phyloP scores from a whole-genome alignment of 1,140 invertebrate species.

The Psix sp. region DNA sequence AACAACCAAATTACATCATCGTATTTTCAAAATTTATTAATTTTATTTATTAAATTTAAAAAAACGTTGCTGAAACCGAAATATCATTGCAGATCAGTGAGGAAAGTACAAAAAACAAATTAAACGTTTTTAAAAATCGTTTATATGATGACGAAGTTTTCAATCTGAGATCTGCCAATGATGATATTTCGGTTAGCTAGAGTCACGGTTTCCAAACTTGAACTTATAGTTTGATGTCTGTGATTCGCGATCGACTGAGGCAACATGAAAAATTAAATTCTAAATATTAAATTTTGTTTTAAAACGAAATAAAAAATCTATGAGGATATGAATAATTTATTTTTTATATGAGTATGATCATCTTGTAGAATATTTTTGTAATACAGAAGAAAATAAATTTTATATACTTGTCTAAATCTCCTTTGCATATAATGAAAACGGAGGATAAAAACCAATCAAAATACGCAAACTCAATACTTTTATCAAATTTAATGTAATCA shows the following conservation, averaged over 20 bases:
- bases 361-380: no score
- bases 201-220: constrained; percentile 54
- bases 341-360: no score
- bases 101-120: constrained; percentile 56
- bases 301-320: no score
- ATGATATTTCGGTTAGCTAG: constrained; percentile 72
- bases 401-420: constrained; percentile 68
- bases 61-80: not conserved
- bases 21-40: constrained; percentile 31
- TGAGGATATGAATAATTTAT: no score
- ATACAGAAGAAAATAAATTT: not conserved
- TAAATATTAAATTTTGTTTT: constrained; percentile 5
- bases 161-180: constrained; percentile 75
- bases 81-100: constrained; percentile 62
- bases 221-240: constrained; percentile 13
- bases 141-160: constrained; percentile 72
- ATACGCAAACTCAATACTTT: constrained; percentile 60
- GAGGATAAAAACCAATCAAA: constrained; percentile 75
- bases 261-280: constrained; percentile 31
- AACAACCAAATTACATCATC: no score
- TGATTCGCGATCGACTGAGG: constrained; percentile 74
- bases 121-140: constrained; percentile 37
- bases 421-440: constrained; percentile 70
- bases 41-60: not conserved
- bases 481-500: constrained; percentile 68